Conservation (phyloP, 1,140 invertebrate species). For the Solen grandis region DNA sequence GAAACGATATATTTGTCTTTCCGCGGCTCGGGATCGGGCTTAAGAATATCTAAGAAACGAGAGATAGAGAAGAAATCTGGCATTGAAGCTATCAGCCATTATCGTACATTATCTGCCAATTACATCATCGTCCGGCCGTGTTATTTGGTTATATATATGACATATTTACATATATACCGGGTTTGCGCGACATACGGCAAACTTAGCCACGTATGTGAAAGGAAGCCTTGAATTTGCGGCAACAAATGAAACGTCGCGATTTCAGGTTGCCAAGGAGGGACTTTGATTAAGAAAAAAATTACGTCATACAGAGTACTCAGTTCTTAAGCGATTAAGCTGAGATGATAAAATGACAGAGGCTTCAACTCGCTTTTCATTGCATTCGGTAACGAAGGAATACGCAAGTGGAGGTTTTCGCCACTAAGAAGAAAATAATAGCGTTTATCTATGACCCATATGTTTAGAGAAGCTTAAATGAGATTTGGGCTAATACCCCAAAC, state of each 20-base stretch:
- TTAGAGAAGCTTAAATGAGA: too few relatives aligned
- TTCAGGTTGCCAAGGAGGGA: constrained; percentile 29
- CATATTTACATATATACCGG: constrained; percentile 45
- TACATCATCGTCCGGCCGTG: constrained; percentile 19
- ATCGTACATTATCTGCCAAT: too few relatives aligned
- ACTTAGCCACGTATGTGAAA: constrained; percentile 18
- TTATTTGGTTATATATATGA: constrained; percentile 32
- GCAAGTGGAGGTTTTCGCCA: not conserved
- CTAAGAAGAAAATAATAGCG: constrained; percentile 26
- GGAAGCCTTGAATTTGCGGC: not conserved
- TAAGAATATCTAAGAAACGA: too few relatives aligned
- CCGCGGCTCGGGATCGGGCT: too few relatives aligned
- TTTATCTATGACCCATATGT: constrained; percentile 32
- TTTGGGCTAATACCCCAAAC: too few relatives aligned
- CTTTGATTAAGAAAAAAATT: constrained; percentile 26
- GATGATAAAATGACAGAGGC: constrained; percentile 29
- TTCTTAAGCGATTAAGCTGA: constrained; percentile 30
- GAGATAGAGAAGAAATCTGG: too few relatives aligned
- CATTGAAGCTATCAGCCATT: too few relatives aligned
- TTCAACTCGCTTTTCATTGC: constrained; percentile 50
- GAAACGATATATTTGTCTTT: too few relatives aligned
- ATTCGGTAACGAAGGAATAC: not conserved
- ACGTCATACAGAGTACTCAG: constrained; percentile 30
- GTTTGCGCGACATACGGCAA: constrained; percentile 33
- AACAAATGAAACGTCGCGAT: not conserved